Base-by-base conservation (phyloP, 2,113 vertebrate genomes). In the Poicephalus meyeri region DNA sequence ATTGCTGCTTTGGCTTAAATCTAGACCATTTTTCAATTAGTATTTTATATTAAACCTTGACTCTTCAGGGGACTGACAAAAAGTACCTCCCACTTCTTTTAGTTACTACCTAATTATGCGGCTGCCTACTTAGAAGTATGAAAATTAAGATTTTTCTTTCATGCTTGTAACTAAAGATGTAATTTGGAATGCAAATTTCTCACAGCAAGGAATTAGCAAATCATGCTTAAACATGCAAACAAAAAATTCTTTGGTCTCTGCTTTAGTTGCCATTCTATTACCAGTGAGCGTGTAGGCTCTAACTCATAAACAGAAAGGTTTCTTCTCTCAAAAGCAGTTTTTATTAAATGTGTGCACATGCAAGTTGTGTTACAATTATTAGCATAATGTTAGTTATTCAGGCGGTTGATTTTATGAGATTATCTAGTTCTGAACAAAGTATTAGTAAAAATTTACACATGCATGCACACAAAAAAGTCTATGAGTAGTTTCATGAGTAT, bases 131-230 rank as follows among this genome's bases (percentile, higher is more conserved):
- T 72, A 76, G 46, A 93, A 89, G 70, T 55, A 72, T 13, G 56
- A 88, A 61, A 37, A 88, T 83, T 70, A 60, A 49, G 65, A 71
- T 79, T 81, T 85, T 85, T 72, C 63, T 83, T 92, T 66, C 35
- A 49, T 31, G 29, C 14, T 78, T 92, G 92, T 86, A 94, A 88
- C 53, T 90, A 82, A 88, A 88, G 63, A 72, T 73, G 25, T 23
- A 90, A 93, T 88, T 83, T 86, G 42, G 49, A 93, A 96, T 80
- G 78, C 56, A 92, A 89, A 69, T 53, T 74, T 86, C 49, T 89
- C 85, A 87, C 56, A 89, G 84, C 31, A 73, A 70, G 63, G 25
- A 79, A 89, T 66, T 47, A 73, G 20, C 15, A 95, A 85, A 88
- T 88, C 15, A 49, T 21, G 10, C 41, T 81, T 68, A 77, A 94